Percentiles rank a stretch among this genome's conserved stretches.
Conservation (phyloP, 1,140 invertebrate genomes). For the Galleria mellonella region DNA sequence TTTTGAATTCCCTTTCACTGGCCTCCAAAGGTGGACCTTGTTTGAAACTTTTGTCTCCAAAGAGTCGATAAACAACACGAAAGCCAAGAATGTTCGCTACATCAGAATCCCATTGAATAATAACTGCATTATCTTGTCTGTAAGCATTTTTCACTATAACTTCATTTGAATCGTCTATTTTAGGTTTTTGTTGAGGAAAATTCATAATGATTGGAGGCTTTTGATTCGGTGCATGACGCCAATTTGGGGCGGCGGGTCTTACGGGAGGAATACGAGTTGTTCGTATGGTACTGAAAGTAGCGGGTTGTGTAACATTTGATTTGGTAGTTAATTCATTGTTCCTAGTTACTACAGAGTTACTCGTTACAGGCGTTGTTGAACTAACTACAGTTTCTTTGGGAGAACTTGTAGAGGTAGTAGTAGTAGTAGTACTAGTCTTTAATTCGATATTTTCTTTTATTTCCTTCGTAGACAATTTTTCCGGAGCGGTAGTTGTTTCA, state of each 20-base stretch:
- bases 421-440: constrained; percentile 24
- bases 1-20: constrained; percentile 91
- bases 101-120: constrained; percentile 93
- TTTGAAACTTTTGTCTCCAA: constrained; percentile 92
- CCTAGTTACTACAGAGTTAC: constrained; percentile 38
- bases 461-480: constrained; percentile 20
- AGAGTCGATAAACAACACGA: constrained; percentile 90
- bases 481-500: constrained; percentile 36
- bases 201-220: constrained; percentile 83
- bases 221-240: constrained; percentile 71
- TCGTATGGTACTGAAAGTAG: constrained; percentile 27
- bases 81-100: constrained; percentile 90
- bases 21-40: constrained; percentile 90
- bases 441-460: constrained; percentile 23
- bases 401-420: constrained; percentile 42
- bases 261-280: constrained; percentile 38
- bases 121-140: constrained; percentile 89
- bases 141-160: constrained; percentile 90
- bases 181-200: constrained; percentile 78
- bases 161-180: constrained; percentile 80
- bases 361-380: constrained; percentile 35
- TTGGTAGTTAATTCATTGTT: constrained; percentile 42
- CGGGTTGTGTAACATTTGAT: constrained; percentile 21
- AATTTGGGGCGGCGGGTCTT: constrained; percentile 52
- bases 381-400: background rate